These are phyloP conservation scores for Rhabdomys dilectus DNA, from an alignment of 2,113 vertebrate genomes.

Conservation along the genomic window DNA sequence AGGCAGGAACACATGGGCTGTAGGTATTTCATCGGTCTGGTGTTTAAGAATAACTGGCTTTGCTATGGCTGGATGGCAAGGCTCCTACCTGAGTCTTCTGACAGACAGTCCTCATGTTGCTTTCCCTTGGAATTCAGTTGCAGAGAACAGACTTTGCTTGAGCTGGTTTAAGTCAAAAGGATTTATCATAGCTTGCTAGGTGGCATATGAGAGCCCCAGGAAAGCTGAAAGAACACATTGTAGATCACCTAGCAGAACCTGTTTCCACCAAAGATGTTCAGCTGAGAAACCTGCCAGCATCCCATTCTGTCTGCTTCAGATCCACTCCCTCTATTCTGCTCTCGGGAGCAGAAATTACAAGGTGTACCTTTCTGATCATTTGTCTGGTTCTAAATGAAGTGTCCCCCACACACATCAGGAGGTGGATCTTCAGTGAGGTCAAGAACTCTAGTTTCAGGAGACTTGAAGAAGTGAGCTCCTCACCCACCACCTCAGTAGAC, in stretches of 20 bases:
- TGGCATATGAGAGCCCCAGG: background rate
- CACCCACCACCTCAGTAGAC: background rate
- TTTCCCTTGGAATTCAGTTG: background rate
- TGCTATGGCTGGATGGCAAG: background rate
- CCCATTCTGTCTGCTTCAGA: too few relatives aligned
- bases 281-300: background rate
- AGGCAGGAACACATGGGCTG: background rate
- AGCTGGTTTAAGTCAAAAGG: background rate
- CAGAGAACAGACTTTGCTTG: background rate
- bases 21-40: background rate
- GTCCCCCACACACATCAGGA: background rate
- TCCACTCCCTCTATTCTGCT: background rate
- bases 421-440: background rate
- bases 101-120: accelerated
- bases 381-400: background rate
- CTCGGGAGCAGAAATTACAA: background rate
- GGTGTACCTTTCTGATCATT: background rate
- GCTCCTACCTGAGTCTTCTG: background rate
- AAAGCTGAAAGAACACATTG: background rate
- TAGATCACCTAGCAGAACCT: background rate
- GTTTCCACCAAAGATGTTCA: background rate
- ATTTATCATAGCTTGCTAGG: background rate
- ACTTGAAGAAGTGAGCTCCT: accelerated
- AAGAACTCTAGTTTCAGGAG: background rate
- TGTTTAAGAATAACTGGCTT: background rate